Conservation (phyloP, 2,888 invertebrate species). For the Mythimna loreyi region DNA sequence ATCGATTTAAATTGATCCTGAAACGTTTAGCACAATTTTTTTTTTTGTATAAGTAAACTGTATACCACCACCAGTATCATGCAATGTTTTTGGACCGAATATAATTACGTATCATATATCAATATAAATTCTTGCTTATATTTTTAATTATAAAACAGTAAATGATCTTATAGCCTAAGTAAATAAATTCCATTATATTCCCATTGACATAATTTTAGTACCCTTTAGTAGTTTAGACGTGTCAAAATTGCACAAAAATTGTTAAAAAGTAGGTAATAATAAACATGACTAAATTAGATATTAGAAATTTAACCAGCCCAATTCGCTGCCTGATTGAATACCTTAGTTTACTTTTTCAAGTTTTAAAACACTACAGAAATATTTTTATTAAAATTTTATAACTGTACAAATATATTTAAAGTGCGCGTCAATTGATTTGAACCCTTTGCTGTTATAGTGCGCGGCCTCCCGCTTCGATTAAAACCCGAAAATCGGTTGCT, state of each 20-base stretch:
- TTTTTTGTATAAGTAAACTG: neutral
- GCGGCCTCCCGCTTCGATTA: too few relatives aligned
- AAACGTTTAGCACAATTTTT: neutral
- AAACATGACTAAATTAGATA: too few relatives aligned
- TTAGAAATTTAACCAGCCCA: too few relatives aligned
- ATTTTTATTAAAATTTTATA: too few relatives aligned
- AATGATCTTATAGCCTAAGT: neutral
- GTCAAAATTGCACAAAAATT: conserved; percentile 30
- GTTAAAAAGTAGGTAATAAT: too few relatives aligned
- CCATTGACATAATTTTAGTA: conserved; percentile 5
- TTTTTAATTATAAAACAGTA: neutral
- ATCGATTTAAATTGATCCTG: conserved; percentile 16
- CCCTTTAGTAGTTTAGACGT: conserved; percentile 1
- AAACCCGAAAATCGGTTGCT: too few relatives aligned
- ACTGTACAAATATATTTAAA: too few relatives aligned
- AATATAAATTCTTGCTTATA: neutral
- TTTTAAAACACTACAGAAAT: too few relatives aligned
- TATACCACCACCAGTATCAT: conserved; percentile 55
- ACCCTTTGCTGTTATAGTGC: too few relatives aligned
- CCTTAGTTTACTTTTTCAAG: too few relatives aligned
- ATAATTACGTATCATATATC: neutral
- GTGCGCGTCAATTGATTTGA: too few relatives aligned
- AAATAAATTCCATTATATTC: neutral
- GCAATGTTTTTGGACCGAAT: conserved; percentile 16
- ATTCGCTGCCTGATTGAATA: too few relatives aligned